Base-by-base conservation (phyloP, 2,888 invertebrate genomes). In the Pseudanteris insignis region DNA sequence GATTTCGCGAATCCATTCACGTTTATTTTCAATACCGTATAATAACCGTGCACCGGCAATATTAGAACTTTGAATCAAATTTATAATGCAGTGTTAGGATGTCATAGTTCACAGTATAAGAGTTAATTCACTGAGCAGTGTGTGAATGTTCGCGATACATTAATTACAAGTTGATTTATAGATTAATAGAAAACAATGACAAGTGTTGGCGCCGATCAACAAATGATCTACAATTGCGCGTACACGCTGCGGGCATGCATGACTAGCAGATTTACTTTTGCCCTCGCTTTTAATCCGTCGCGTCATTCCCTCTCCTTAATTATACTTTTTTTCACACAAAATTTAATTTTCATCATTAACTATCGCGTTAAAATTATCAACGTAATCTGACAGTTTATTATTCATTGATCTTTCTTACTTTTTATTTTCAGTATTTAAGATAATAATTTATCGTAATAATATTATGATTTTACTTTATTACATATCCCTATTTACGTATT, bases 161-260 rank as follows among this genome's bases (percentile, higher is more conserved):
- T 58, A 58, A 58, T 58, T 58, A 58, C 44, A 58, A 58, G 58
- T 58, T 58, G 58, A 50, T 58, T 50, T 33, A 33, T 50, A 50
- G 58, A 58, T 50, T 58, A 58, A 48, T 28, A 38, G 48, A 44
- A 50, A 44, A 58, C 50, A 58, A 58, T 58, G 58, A 58, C 44
- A 50, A 58, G 50, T 50, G 44, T 50, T 44, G 33, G 12, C 30
- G 7, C 26, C 28, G 43, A 44, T 48, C 32, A 28, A 57, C 48
- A 2, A 37, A 48, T 32, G 26, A 37, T 37, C 30, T 57, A 30
- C 30, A 54, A 54, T 38, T 40, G 33, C 13, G n/a, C 1, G 38
- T 28, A 15, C 15, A 30, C 30, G 41, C 37, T 40, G 41, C 21
- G 38, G 15, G 8, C 29, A 40, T 34, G 30, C 36, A n/a, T 13